Evolutionary conservation across 2,113 vertebrate species (phyloP).

Genomic region (Chamaea fasciata): DNA sequence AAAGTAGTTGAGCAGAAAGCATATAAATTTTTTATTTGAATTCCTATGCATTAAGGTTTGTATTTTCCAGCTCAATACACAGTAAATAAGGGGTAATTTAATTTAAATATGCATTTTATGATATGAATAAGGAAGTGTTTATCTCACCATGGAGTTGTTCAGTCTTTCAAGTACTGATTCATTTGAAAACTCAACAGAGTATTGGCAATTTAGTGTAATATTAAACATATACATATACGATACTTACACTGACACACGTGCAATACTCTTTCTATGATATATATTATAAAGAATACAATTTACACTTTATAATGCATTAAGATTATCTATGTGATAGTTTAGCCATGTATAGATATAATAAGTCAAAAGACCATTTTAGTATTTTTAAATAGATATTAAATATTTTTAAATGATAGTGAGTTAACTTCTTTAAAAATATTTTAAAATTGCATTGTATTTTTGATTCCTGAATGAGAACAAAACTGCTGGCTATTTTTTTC

Average conservation of each 20-base stretch:
- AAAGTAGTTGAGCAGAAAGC: slow-evolving; percentile 1
- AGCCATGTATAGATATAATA: neutral
- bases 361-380: neutral
- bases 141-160: slow-evolving; percentile 34
- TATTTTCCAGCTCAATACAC: slow-evolving; percentile 33
- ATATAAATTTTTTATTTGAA: neutral
- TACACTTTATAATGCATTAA: neutral
- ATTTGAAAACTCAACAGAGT: slow-evolving; percentile 25
- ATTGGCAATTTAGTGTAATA: slow-evolving; percentile 11
- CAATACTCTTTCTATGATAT: neutral
- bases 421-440: neutral
- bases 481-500: neutral
- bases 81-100: slow-evolving; percentile 49
- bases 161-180: slow-evolving; percentile 38
- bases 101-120: slow-evolving; percentile 44
- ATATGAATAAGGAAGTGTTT: slow-evolving; percentile 45
- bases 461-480: neutral
- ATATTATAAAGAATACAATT: neutral
- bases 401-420: neutral
- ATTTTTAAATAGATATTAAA: neutral
- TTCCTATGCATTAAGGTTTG: slow-evolving; percentile 15
- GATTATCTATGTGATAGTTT: neutral
- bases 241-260: neutral
- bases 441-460: neutral
- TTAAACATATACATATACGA: neutral